These are phyloP conservation scores for Syngnathus scovelli DNA, from an alignment of 2,113 vertebrate genomes.

Conservation along the genomic window DNA sequence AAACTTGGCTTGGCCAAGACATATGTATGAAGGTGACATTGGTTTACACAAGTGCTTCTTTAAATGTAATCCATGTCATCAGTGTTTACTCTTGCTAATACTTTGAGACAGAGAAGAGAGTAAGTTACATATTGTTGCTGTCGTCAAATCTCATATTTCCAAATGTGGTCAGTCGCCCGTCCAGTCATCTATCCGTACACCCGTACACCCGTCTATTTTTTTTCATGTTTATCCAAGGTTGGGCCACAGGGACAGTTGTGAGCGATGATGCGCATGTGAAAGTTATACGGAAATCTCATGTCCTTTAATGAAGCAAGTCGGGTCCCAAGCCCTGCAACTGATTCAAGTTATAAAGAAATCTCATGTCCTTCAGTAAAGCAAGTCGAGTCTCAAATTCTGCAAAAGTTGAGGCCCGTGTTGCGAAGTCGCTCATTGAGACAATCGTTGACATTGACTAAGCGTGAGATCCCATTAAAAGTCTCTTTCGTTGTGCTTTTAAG, in stretches of 20 bases:
- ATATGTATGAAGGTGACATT: slow-evolving; percentile 56
- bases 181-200: too few relatives aligned
- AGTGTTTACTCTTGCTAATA: slow-evolving; percentile 25
- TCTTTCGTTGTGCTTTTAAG: slow-evolving; percentile 41
- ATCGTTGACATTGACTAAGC: slow-evolving; percentile 42
- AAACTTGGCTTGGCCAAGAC: slow-evolving; percentile 35
- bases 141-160: not conserved
- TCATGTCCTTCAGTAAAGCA: not conserved
- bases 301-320: not conserved
- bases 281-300: too few relatives aligned
- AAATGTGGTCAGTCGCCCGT: not conserved
- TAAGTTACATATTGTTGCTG: not conserved
- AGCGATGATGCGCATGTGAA: too few relatives aligned
- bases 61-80: slow-evolving; percentile 22
- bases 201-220: too few relatives aligned
- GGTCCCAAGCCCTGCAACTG: not conserved
- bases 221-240: too few relatives aligned
- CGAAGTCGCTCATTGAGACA: slow-evolving; percentile 30
- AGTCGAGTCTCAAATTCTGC: not conserved
- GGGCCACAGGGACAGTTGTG: too few relatives aligned
- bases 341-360: too few relatives aligned
- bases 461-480: slow-evolving; percentile 30
- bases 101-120: not conserved
- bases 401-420: not conserved
- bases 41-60: slow-evolving; percentile 26